Evolutionary conservation across 2,797 vertebrate species (phyloP).

Genomic region (Cheirogaleus major): DNA sequence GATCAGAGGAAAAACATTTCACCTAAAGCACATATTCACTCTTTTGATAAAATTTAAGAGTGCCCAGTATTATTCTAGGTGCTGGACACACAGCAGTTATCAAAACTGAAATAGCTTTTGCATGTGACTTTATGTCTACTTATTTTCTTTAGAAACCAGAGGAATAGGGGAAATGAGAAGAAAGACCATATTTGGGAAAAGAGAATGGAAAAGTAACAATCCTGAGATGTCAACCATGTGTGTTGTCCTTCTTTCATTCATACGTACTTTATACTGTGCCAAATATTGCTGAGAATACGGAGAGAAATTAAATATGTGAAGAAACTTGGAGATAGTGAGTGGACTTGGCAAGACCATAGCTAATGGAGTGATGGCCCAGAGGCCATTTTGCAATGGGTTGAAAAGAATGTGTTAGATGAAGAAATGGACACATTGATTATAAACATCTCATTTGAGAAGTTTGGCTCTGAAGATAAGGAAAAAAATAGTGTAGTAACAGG

Average conservation of each 20-base stretch:
- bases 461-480: background rate
- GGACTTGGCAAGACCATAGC: background rate
- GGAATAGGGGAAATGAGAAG: background rate
- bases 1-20: background rate
- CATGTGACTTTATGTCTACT: background rate
- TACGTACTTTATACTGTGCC: background rate
- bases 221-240: background rate
- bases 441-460: background rate
- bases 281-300: background rate
- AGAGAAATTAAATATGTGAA: background rate
- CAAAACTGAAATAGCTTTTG: background rate
- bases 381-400: background rate
- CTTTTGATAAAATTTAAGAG: background rate
- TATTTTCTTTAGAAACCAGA: background rate
- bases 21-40: background rate
- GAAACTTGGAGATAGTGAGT: background rate
- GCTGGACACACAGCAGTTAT: background rate
- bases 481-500: background rate
- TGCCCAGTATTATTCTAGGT: background rate
- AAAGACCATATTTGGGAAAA: background rate
- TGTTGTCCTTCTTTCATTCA: background rate
- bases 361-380: background rate
- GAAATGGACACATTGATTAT: background rate
- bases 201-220: background rate
- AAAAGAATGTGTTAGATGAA: background rate